Evolutionary conservation across 2,797 vertebrate species (phyloP), one percentile per base, ranked within the genome.

Genomic region (Enteromius treurensis): DNA sequence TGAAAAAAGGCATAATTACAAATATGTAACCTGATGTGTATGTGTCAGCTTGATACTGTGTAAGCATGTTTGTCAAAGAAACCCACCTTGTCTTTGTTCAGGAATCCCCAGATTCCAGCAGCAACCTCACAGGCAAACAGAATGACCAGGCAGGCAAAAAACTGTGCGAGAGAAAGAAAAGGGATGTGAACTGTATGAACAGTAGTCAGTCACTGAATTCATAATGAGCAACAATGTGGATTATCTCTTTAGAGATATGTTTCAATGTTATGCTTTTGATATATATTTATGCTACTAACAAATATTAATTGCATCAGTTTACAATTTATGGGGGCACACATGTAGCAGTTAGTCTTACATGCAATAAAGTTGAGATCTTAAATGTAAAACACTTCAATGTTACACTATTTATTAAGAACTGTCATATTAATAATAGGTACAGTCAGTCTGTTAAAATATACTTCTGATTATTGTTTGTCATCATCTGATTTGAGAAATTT

Each of bases 91-190:
- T 98, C 97, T 90, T 93, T 97, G 93, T 99, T 91, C 94, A 98
- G 96, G 77, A 97, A 99, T 81, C 97, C 97, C 96, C 96, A 98
- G 89, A 99, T 99, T 84, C 98, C 98, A 45, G 97, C 98, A 0
- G 97, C 98, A 81, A 99, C 97, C 79, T 98, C 98, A 0, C 97
- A 98, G 90, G 98, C 98, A 62, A 99, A 99, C 81, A 99, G 93
- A 92, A 99, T 97, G 81, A 99, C 96, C 74, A 99, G 94, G 90
- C 97, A 99, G 88, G 96, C 93, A 70, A 99, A 99, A 94, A 99
- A 99, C 98, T 99, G 92, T 62, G 49, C 4, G n/a, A 51, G 32
- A 73, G 32, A 69, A 79, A 86, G 37, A 82, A 47, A 29, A 60
- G n/a, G 8, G 21, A 21, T 4, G 23, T 60, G 15, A 19, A 45